Conservation (phyloP, 2,888 invertebrate genomes). For the Pachycephus smyrnensis region DNA sequence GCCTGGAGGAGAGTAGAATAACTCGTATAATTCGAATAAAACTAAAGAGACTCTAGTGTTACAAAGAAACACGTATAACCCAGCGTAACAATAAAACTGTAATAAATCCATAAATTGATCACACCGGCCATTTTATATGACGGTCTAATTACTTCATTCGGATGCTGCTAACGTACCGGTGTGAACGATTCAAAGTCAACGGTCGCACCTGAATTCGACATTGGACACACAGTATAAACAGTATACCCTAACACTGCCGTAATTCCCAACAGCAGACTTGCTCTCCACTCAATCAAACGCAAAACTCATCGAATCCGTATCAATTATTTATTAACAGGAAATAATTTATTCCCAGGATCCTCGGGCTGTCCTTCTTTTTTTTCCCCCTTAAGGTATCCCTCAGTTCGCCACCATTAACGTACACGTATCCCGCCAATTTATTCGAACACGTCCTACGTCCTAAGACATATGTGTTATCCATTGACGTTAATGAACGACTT, state of each 20-base stretch:
- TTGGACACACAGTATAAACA: neutral
- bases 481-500: slow-evolving; percentile 23
- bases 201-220: neutral
- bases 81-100: neutral
- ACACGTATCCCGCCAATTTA: slow-evolving; percentile 17
- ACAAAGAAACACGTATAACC: neutral
- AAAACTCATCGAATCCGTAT: neutral
- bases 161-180: neutral
- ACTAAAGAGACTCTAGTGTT: neutral
- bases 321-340: neutral
- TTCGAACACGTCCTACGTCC: slow-evolving; percentile 7
- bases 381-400: neutral
- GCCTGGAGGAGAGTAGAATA: no score
- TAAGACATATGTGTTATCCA: slow-evolving; percentile 6
- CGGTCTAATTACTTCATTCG: neutral
- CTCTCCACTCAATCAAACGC: neutral
- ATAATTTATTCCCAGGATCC: neutral
- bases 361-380: neutral
- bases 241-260: neutral
- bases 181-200: slow-evolving; percentile 1
- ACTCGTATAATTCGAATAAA: neutral
- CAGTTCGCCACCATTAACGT: slow-evolving; percentile 6
- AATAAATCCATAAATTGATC: slow-evolving; percentile 3
- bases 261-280: neutral
- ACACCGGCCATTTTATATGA: neutral